These are phyloP conservation scores for Stenotaenia linearis DNA, from an alignment of 2,888 invertebrate species.

Conservation along the genomic window DNA sequence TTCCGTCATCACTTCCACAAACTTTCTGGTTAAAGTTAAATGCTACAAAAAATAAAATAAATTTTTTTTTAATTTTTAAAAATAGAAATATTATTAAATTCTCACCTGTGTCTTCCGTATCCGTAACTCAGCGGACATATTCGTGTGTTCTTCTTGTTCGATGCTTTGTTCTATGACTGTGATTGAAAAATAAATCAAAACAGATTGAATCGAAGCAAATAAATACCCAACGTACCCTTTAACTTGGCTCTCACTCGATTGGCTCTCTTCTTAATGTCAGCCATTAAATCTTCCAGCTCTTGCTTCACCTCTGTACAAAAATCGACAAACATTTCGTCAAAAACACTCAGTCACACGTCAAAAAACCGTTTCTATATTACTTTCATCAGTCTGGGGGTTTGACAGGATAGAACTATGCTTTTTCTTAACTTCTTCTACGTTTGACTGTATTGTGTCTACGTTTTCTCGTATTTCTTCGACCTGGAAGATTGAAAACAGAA, in stretches of 20 bases:
- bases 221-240: constrained; percentile 70
- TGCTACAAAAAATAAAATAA: constrained; percentile 59
- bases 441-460: constrained; percentile 99
- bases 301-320: constrained; percentile 86
- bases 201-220: background rate
- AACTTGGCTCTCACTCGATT: constrained; percentile 99
- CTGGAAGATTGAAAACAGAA: constrained; percentile 50
- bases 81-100: background rate
- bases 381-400: constrained; percentile 97
- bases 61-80: background rate
- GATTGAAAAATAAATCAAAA: constrained; percentile 40
- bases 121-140: constrained; percentile 97
- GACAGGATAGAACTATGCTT: constrained; percentile 99
- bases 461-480: constrained; percentile 99
- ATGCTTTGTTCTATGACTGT: constrained; percentile 98
- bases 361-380: constrained; percentile 59
- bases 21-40: constrained; percentile 96
- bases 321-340: background rate
- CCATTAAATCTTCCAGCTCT: constrained; percentile 99
- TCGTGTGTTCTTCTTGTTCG: constrained; percentile 97
- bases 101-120: constrained; percentile 84
- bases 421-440: constrained; percentile 99
- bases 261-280: constrained; percentile 99
- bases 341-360: background rate
- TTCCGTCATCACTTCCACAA: constrained; percentile 99